phyloP scores from a whole-genome alignment of 1,140 invertebrate genomes.

The honey bee (Apis mellifera) region DNA sequence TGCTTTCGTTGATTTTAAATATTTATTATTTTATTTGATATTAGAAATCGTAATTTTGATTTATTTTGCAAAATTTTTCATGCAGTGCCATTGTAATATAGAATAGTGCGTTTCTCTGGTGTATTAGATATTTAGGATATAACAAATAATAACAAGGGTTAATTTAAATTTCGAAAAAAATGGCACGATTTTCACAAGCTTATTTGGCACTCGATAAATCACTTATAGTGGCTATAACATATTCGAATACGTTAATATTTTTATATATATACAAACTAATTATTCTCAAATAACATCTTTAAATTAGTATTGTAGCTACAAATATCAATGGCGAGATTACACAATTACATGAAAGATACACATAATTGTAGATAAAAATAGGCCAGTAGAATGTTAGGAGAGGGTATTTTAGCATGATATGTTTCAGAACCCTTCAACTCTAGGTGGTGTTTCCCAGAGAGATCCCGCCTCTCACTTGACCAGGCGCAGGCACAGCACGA shows the following conservation, averaged over 20 bases:
- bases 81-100: slow-evolving; percentile 9
- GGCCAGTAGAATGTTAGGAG: slow-evolving; percentile 70
- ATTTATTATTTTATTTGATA: slow-evolving; percentile 13
- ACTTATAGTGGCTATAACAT: slow-evolving; percentile 33
- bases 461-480: slow-evolving; percentile 84
- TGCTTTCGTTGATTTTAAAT: slow-evolving; percentile 51
- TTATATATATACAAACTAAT: slow-evolving; percentile 21
- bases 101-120: slow-evolving; percentile 32
- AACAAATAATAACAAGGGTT: slow-evolving; percentile 27
- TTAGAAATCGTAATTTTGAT: slow-evolving; percentile 10
- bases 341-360: slow-evolving; percentile 27
- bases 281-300: slow-evolving; percentile 18
- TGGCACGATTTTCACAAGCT: slow-evolving; percentile 54
- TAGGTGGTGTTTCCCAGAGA: slow-evolving; percentile 78
- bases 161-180: neutral
- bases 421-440: slow-evolving; percentile 83
- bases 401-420: slow-evolving; percentile 79
- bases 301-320: neutral
- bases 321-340: slow-evolving; percentile 10
- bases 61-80: slow-evolving; percentile 14
- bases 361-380: slow-evolving; percentile 40
- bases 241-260: slow-evolving; percentile 36
- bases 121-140: slow-evolving; percentile 27
- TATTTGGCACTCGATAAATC: slow-evolving; percentile 29
- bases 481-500: slow-evolving; percentile 86